These are phyloP conservation scores for Bagarius yarrelli DNA, from an alignment of 2,113 vertebrate species.

Conservation along the genomic window DNA sequence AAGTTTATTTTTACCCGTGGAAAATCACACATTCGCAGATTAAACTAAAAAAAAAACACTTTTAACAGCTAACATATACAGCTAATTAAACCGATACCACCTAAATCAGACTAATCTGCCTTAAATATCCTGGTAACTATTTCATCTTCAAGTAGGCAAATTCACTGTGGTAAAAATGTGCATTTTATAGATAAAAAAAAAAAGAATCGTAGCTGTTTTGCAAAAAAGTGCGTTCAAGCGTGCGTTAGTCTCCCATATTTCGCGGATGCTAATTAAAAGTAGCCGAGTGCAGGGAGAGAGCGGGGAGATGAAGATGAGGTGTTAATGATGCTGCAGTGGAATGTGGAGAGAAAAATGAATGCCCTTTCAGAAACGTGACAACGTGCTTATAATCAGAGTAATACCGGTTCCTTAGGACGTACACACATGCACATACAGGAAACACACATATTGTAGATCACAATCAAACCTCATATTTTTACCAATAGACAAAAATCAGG, in stretches of 20 bases:
- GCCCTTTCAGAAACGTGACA: slow-evolving; percentile 68
- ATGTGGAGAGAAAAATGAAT: slow-evolving; percentile 71
- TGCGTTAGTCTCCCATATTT: slow-evolving; percentile 58
- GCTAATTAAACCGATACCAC: not conserved
- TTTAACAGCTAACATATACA: not conserved
- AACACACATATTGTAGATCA: slow-evolving; percentile 49
- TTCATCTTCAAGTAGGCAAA: not conserved
- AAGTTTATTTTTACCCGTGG: not conserved
- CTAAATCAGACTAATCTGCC: not conserved
- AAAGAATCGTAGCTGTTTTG: slow-evolving; percentile 19
- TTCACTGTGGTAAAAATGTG: slow-evolving; percentile 1
- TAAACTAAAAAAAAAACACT: not conserved
- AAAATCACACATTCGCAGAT: not conserved
- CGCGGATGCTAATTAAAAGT: slow-evolving; percentile 72
- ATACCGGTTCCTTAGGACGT: slow-evolving; percentile 50
- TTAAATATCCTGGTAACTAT: not conserved
- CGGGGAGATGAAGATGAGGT: slow-evolving; percentile 56
- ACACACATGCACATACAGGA: not conserved
- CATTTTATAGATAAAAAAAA: slow-evolving; percentile 24
- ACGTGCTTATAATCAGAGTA: slow-evolving; percentile 63
- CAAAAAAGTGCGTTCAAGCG: slow-evolving; percentile 19
- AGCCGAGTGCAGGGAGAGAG: slow-evolving; percentile 65
- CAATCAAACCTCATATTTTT: slow-evolving; percentile 38
- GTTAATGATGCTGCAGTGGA: slow-evolving; percentile 74
- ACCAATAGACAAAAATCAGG: slow-evolving; percentile 62